Base-by-base conservation (phyloP, 2,113 vertebrate genomes). In the Gymnarchus niloticus region DNA sequence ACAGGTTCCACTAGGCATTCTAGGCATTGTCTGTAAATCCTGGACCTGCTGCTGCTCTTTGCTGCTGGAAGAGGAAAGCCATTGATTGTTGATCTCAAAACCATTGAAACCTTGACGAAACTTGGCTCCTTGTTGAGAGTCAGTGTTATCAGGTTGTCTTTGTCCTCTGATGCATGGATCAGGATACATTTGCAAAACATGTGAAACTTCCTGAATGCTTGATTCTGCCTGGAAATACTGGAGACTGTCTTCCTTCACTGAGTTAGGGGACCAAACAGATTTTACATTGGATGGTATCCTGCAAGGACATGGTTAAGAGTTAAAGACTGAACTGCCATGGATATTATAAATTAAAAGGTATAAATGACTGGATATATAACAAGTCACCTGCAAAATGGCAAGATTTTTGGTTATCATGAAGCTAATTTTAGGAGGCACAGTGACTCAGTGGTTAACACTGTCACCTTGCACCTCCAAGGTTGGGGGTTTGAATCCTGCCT, bases 211-310 rank as follows among this genome's bases (percentile, higher is more conserved):
- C 46, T 93, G 92, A 48, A 91, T 92, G 93, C 95, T 95, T 37
- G 86, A 85, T 84, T 96, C 96, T 85, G 94, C 91, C 88, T 94
- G 84, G 84, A 94, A 89, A 76, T 95, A 94, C 1, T 95, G 94
- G 59, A 93, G 94, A 81, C 94, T 93, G 85, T 93, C 85, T 81
- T 94, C 91, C 86, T 89, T 94, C 89, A 87, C 54, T 1, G 93
- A 87, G 6, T 93, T 95, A 85, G 93, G 84, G 65, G 96, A 95
- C 97, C 96, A 98, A 41, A 93, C 86, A 0, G 95, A 91, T 88
- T 94, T 97, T 89, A 95, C 87, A 88, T 83, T 92, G 88, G 95
- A 89, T 81, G 94, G 93, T 49, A 86, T 92, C 93, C 96, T 97
- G 91, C 89, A 92, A 93, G 82, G 90, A 87, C 33, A 85, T 85